These are phyloP conservation scores for Acrocera orbiculus DNA, from an alignment of 2,888 invertebrate species.

Conservation along the genomic window DNA sequence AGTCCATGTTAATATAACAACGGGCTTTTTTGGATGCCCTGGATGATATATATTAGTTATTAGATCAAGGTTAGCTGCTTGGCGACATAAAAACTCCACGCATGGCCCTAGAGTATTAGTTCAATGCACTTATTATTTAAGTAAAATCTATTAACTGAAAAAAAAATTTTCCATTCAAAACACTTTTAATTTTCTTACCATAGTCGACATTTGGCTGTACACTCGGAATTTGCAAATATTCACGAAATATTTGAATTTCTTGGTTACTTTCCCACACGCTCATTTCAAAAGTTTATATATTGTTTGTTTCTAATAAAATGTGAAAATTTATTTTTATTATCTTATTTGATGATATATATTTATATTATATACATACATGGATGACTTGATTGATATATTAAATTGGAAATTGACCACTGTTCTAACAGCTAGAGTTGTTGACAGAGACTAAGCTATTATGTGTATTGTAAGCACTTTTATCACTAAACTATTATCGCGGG, in stretches of 20 bases:
- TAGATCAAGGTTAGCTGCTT: conserved; percentile 49
- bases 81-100: conserved; percentile 49
- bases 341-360: no score
- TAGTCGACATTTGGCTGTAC: conserved; percentile 79
- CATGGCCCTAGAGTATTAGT: conserved; percentile 39
- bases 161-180: no score
- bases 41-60: conserved; percentile 40
- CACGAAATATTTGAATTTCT: conserved; percentile 60
- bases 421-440: no score
- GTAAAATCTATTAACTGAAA: not conserved
- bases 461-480: no score
- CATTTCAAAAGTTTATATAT: no score
- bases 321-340: no score
- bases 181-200: conserved; percentile 50
- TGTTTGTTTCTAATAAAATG: no score
- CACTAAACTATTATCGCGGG: no score
- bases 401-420: no score
- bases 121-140: not conserved
- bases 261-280: conserved; percentile 31
- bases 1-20: conserved; percentile 61
- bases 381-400: no score
- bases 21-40: conserved; percentile 45
- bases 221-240: conserved; percentile 71
- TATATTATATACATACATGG: no score
- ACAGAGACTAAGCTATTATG: no score